These are phyloP conservation scores for Philantomba maxwellii DNA, from an alignment of 2,113 vertebrate genomes.

Conservation along the genomic window DNA sequence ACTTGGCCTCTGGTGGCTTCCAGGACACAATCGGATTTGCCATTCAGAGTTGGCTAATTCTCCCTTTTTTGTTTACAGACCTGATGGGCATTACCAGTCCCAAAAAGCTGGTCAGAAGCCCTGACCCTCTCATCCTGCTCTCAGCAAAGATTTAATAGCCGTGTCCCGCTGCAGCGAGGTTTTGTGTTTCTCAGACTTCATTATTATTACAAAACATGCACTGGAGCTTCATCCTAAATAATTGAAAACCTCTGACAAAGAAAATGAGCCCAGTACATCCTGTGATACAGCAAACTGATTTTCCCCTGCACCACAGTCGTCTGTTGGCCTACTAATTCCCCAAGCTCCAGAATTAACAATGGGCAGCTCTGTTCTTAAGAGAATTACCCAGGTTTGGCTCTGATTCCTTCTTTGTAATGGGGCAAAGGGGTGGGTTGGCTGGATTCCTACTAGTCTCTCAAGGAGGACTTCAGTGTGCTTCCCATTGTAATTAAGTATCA, in stretches of 20 bases:
- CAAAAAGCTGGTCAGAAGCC: not conserved
- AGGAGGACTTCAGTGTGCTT: slow-evolving; percentile 36
- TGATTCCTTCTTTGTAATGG: slow-evolving; percentile 12
- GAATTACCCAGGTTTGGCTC: slow-evolving; percentile 45
- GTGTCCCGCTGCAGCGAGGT: not conserved
- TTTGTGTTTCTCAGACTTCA: slow-evolving; percentile 50
- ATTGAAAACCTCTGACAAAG: slow-evolving; percentile 46
- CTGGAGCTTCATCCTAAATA: slow-evolving; percentile 53
- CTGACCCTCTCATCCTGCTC: not conserved
- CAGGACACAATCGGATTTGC: not conserved
- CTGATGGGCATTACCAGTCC: not conserved
- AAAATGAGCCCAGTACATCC: slow-evolving; percentile 46
- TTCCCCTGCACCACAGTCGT: not conserved
- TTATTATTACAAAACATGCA: slow-evolving; percentile 53
- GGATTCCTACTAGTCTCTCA: slow-evolving; percentile 47
- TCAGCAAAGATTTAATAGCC: slow-evolving; percentile 30
- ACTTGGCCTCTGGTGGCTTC: not conserved
- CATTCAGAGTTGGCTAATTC: not conserved
- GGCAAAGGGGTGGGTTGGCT: not conserved
- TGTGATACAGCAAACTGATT: slow-evolving; percentile 47
- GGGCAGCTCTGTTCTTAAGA: slow-evolving; percentile 45
- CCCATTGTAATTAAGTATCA: slow-evolving; percentile 57
- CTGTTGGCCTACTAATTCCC: slow-evolving; percentile 33
- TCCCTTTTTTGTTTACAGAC: not conserved
- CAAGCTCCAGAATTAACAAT: slow-evolving; percentile 28